Percentiles rank a stretch among this genome's conserved stretches.
These are phyloP conservation scores for Myotis daubentonii DNA, from an alignment of 2,797 vertebrate genomes.

Conservation along the genomic window DNA sequence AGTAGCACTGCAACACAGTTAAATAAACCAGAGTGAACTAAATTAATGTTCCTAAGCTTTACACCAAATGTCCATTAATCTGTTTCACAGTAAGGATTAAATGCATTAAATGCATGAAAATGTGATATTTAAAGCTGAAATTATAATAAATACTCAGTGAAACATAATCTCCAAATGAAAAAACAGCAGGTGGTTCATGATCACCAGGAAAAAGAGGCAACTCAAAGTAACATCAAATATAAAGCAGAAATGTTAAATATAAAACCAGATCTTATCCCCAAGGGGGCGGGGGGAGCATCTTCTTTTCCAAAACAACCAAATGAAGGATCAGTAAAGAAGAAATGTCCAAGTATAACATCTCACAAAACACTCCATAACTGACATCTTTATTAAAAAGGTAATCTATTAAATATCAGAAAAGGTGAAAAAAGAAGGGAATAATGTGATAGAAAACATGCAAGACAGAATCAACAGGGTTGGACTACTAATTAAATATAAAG, in stretches of 20 bases:
- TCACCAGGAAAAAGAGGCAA: constrained; percentile 52
- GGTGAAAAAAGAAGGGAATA: background rate
- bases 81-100: constrained; percentile 71
- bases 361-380: constrained; percentile 34
- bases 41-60: constrained; percentile 75
- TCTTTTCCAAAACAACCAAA: background rate
- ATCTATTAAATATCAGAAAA: constrained; percentile 55
- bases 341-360: constrained; percentile 40
- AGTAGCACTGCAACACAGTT: background rate
- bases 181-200: constrained; percentile 70
- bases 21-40: constrained; percentile 66
- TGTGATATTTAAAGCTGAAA: constrained; percentile 74
- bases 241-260: constrained; percentile 68
- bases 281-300: constrained; percentile 43
- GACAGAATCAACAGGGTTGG: background rate
- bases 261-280: constrained; percentile 63
- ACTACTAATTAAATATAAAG: background rate
- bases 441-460: background rate
- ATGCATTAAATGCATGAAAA: constrained; percentile 59
- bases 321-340: constrained; percentile 61
- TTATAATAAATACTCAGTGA: constrained; percentile 75
- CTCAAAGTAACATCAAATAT: constrained; percentile 54
- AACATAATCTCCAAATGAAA: constrained; percentile 74
- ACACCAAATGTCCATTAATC: constrained; percentile 62
- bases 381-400: constrained; percentile 57